Evolutionary conservation across 2,113 vertebrate genomes (phyloP).

Genomic region (Mirza zaza): DNA sequence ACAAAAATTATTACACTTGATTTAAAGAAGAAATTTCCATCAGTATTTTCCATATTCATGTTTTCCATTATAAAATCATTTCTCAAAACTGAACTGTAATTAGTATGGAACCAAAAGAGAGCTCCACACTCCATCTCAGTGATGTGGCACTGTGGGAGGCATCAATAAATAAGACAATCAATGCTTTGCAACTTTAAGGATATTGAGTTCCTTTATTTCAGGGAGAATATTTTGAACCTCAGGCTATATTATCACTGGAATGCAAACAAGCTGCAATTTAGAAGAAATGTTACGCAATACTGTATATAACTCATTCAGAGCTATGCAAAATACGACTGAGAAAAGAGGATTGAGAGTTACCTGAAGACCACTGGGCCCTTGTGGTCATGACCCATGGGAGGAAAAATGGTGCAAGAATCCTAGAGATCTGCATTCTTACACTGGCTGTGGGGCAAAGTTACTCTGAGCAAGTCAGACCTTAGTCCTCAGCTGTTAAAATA

Average conservation of each 20-base stretch:
- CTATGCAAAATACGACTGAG: neutral
- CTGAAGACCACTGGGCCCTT: neutral
- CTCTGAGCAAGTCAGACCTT: neutral
- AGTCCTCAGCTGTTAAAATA: neutral
- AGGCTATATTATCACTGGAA: neutral
- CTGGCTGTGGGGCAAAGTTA: neutral
- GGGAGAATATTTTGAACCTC: neutral
- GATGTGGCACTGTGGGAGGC: neutral
- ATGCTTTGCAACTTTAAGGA: neutral
- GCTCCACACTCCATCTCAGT: neutral
- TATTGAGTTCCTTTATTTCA: constrained; percentile 31
- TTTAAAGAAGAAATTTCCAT: neutral
- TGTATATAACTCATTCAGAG: neutral
- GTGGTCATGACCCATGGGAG: neutral
- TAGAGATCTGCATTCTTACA: neutral
- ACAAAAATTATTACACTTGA: neutral
- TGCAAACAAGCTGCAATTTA: constrained; percentile 6
- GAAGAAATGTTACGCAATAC: neutral
- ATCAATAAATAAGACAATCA: constrained; percentile 43
- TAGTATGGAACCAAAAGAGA: neutral
- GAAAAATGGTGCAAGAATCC: neutral
- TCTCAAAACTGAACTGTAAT: constrained; percentile 52
- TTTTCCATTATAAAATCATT: constrained; percentile 46
- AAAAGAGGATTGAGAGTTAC: neutral
- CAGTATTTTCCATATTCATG: neutral